Conservation (phyloP, 2,113 vertebrate species). For the Atherinomorus stipes region DNA sequence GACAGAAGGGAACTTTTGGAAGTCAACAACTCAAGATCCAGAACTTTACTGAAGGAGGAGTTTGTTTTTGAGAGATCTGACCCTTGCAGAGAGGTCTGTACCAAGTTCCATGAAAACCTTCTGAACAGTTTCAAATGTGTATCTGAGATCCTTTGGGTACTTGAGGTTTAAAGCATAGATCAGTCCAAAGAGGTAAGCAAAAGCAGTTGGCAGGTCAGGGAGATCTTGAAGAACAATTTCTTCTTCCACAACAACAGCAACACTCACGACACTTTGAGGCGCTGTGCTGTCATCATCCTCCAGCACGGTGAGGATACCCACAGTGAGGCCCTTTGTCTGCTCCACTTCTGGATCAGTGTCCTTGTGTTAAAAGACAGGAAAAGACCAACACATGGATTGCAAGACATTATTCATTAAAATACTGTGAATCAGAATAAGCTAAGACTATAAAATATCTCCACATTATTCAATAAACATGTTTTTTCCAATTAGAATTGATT, state of each 20-base stretch:
- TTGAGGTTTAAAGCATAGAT: slow-evolving; percentile 17
- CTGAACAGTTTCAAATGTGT: not conserved
- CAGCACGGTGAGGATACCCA: slow-evolving; percentile 21
- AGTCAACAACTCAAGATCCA: too few relatives aligned
- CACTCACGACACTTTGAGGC: not conserved
- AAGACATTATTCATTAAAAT: too few relatives aligned
- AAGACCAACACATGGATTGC: not conserved
- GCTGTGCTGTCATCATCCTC: not conserved
- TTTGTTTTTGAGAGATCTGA: slow-evolving; percentile 7
- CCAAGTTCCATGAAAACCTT: not conserved
- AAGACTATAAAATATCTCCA: too few relatives aligned
- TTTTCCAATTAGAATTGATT: too few relatives aligned
- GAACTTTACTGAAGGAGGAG: not conserved
- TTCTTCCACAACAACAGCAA: slow-evolving; percentile 10
- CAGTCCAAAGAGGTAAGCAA: slow-evolving; percentile 9
- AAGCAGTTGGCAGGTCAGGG: slow-evolving; percentile 19
- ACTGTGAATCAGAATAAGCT: too few relatives aligned
- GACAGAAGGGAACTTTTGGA: too few relatives aligned
- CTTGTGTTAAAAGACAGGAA: slow-evolving; percentile 1
- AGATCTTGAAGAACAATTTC: slow-evolving; percentile 4
- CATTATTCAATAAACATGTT: too few relatives aligned
- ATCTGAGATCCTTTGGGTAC: not conserved
- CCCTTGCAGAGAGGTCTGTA: not conserved
- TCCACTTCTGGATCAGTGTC: slow-evolving; percentile 24
- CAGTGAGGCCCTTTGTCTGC: slow-evolving; percentile 1